Conservation (phyloP, 2,113 vertebrate genomes). For the Nanorana parkeri region DNA sequence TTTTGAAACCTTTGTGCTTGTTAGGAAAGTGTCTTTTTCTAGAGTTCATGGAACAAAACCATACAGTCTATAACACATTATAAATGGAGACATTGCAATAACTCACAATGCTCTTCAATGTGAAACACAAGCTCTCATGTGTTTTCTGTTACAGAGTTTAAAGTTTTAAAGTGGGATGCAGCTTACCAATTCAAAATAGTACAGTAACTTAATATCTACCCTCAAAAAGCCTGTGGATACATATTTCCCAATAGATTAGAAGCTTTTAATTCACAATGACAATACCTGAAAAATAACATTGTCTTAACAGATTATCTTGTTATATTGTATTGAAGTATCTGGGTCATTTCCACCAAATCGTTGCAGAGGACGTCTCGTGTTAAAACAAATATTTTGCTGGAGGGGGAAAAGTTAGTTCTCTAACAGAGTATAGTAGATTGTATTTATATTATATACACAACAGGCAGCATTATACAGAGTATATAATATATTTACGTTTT, state of each 20-base stretch:
- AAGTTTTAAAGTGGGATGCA: slow-evolving; percentile 31
- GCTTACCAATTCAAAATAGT: slow-evolving; percentile 41
- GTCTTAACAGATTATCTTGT: slow-evolving; percentile 39
- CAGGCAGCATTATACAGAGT: too few species aligned
- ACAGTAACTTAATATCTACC: slow-evolving; percentile 37
- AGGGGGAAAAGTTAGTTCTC: neutral
- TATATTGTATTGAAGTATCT: slow-evolving; percentile 4
- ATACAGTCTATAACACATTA: slow-evolving; percentile 1
- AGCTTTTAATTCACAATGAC: slow-evolving; percentile 41
- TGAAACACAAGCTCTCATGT: slow-evolving; percentile 19
- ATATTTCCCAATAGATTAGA: slow-evolving; percentile 32
- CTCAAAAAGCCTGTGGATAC: slow-evolving; percentile 30
- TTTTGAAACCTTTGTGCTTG: neutral
- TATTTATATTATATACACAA: too few species aligned
- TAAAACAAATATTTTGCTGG: neutral
- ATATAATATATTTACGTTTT: too few species aligned
- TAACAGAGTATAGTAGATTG: too few species aligned
- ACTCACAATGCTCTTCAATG: neutral
- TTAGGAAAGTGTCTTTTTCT: neutral
- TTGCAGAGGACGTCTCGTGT: neutral
- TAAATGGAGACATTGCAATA: slow-evolving; percentile 14
- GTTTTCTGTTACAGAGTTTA: slow-evolving; percentile 41
- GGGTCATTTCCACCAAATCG: slow-evolving; percentile 16
- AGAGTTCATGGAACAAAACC: neutral
- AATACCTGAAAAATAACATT: slow-evolving; percentile 51